A percentile compares a stretch with the other conserved stretches of the same genome.
These are phyloP conservation scores for Serranus cabrilla DNA, from an alignment of 2,797 vertebrate genomes.

Conservation along the genomic window DNA sequence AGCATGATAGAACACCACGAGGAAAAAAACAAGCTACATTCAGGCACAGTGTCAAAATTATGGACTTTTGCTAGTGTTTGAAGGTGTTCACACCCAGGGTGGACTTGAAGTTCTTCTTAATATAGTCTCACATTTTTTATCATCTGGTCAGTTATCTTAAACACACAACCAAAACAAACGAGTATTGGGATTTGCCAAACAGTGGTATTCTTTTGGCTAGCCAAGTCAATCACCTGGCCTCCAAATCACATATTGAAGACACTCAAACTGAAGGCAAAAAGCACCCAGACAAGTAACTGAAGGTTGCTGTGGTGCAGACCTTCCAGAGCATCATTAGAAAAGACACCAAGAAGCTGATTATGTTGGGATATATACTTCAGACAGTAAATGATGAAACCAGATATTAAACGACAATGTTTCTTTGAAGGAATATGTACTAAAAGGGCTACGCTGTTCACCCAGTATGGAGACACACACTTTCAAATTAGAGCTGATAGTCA, in stretches of 20 bases:
- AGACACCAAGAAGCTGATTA: background rate
- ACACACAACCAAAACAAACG: background rate
- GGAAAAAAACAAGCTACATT: background rate
- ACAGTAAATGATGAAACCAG: background rate
- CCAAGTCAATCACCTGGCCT: background rate
- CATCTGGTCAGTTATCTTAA: background rate
- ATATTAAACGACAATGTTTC: background rate
- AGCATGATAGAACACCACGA: background rate
- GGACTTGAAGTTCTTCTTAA: background rate
- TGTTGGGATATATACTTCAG: background rate
- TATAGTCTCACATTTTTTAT: background rate
- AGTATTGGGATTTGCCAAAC: background rate
- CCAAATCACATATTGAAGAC: background rate
- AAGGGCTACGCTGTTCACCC: background rate
- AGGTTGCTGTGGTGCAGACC: constrained; percentile 5
- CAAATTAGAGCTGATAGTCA: background rate
- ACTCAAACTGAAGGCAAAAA: background rate
- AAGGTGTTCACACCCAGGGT: background rate
- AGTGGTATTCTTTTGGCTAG: background rate
- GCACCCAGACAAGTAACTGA: background rate
- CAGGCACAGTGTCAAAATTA: background rate
- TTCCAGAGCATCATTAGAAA: background rate
- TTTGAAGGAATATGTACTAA: too few species aligned
- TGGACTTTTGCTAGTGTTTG: background rate
- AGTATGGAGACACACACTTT: background rate